Evolutionary conservation across 2,113 vertebrate species (phyloP), one percentile per base, ranked within the genome.

Genomic region (Anolis sagrei): DNA sequence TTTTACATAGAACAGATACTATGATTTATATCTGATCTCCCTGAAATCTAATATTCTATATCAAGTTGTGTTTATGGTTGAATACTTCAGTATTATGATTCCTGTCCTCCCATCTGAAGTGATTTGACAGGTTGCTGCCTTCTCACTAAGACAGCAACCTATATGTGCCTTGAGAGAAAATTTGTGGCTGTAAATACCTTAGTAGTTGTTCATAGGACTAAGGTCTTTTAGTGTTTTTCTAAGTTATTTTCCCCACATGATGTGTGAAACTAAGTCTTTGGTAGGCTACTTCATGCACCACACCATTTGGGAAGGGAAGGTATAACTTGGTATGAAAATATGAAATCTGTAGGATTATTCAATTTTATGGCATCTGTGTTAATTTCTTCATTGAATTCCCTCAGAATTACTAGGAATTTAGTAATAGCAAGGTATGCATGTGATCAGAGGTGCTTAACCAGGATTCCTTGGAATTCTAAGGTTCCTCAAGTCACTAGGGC

Each of bases 11-110:
- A 76, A 18, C 0, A 54, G 32, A 34, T 74, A 34, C 39, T 19
- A 64, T 21, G 13, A 5, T 70, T 54, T 0, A 0, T 83, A 29
- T 25, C 4, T 34, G 36, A 32, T 36, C 5, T 72, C 27, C 19
- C 21, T 64, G 62, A 58, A 16, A 18, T 58, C 54, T 58, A 58
- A 18, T 58, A 16, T 58, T 58, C 39, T 5, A 44, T 44, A 5
- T 44, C 39, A 44, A 5, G 39, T 44, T 16, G 54, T 18, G 14
- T 58, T 58, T 58, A 58, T 58, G 54, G 54, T 58, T 58, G 54
- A 58, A 13, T 58, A 58, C 18, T 58, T 58, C 54, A 58, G 54
- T 13, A 58, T 58, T 44, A 58, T 58, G 54, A 58, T 58, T 58
- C 54, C 54, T 58, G 54, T 16, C 54, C 54, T 58, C 14, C 54